These are phyloP conservation scores for Calameuta pallipes DNA, from an alignment of 2,888 invertebrate genomes.

Conservation along the genomic window DNA sequence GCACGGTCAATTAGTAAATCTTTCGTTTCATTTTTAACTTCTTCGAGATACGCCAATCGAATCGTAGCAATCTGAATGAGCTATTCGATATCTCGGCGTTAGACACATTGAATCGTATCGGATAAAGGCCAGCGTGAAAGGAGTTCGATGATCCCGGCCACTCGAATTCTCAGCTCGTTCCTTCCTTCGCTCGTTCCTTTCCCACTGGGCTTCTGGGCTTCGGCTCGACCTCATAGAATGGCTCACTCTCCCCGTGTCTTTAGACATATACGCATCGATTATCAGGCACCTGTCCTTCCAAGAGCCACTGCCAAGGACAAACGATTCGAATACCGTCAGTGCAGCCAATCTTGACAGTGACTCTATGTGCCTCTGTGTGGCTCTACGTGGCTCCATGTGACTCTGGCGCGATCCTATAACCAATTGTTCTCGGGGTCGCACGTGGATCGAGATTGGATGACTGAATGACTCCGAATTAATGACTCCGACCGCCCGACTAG, in stretches of 20 bases:
- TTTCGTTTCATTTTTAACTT: background rate
- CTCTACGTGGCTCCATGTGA: too few species aligned
- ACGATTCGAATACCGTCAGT: background rate
- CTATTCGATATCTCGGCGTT: background rate
- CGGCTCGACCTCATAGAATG: background rate
- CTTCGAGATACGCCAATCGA: too few species aligned
- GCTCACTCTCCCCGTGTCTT: background rate
- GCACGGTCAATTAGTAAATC: background rate
- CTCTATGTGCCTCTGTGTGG: too few species aligned
- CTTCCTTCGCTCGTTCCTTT: background rate
- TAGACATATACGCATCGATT: background rate
- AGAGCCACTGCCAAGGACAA: constrained; percentile 1
- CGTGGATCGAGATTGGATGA: background rate
- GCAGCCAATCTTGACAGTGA: background rate
- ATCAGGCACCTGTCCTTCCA: constrained; percentile 1
- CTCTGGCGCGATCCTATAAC: background rate
- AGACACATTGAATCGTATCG: background rate
- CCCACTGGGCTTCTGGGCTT: background rate
- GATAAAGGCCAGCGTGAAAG: background rate
- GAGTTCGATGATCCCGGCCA: constrained; percentile 4
- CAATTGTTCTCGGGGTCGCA: background rate
- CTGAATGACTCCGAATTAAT: background rate
- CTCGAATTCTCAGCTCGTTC: background rate
- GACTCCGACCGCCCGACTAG: background rate
- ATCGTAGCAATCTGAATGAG: background rate